Conservation (phyloP, 2,888 invertebrate species). For the Germaria angustata region DNA sequence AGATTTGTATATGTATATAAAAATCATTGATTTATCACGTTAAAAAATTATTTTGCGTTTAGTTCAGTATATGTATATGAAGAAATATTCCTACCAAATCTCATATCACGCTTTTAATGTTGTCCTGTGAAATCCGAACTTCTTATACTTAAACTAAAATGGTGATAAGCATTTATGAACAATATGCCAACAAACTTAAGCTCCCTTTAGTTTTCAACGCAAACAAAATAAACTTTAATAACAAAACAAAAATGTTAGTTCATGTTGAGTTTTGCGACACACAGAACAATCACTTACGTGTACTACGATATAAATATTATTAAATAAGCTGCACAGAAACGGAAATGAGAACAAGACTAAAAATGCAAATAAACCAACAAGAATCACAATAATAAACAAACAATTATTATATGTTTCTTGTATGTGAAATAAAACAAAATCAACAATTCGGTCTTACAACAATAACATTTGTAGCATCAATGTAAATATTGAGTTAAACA, state of each 20-base stretch:
- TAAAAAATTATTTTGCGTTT: no score
- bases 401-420: constrained; percentile 74
- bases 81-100: no score
- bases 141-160: constrained; percentile 52
- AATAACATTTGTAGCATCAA: constrained; percentile 61
- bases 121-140: no score
- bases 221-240: constrained; percentile 4
- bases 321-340: constrained; percentile 21
- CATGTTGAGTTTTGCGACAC: constrained; percentile 46
- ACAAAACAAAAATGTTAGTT: constrained; percentile 8
- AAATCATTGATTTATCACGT: no score
- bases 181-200: constrained; percentile 32
- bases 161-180: constrained; percentile 64
- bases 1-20: no score
- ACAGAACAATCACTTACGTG: no score
- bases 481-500: constrained; percentile 58
- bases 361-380: constrained; percentile 53
- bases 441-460: constrained; percentile 17
- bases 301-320: constrained; percentile 43
- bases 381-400: constrained; percentile 75
- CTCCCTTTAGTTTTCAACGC: constrained; percentile 17
- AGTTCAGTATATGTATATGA: no score
- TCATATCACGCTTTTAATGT: no score
- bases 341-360: constrained; percentile 23
- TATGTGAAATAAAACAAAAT: constrained; percentile 53